A percentile compares a stretch with the other conserved stretches of the same genome.
Conservation (phyloP, 2,113 vertebrate genomes). For the Ciconia maguari region DNA sequence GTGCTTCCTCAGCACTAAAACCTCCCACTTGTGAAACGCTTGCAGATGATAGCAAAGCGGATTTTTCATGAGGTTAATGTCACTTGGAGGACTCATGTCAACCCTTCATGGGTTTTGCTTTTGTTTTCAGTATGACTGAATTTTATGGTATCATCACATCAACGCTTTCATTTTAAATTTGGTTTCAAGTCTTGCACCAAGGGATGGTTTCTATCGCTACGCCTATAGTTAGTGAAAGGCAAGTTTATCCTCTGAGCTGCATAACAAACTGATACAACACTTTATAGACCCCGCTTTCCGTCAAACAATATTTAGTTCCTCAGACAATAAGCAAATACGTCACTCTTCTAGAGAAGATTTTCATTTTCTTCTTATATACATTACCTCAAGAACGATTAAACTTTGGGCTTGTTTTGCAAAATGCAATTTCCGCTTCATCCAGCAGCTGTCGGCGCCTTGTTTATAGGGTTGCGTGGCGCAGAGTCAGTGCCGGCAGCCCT, state of each 20-base stretch:
- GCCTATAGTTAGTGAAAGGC: not conserved
- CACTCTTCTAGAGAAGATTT: not conserved
- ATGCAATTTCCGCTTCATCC: not conserved
- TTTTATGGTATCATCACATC: not conserved
- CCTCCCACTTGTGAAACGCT: not conserved
- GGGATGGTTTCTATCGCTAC: not conserved
- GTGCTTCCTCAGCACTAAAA: not conserved
- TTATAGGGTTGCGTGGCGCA: not conserved
- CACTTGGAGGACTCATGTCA: conserved; percentile 13
- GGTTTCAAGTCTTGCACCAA: not conserved
- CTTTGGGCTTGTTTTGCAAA: not conserved
- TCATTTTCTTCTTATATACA: not conserved
- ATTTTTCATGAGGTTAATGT: conserved; percentile 12
- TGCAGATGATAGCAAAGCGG: not conserved
- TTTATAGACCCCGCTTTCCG: not conserved
- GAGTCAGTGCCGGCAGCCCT: not conserved
- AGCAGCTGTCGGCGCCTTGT: not conserved
- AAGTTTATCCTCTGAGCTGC: not conserved
- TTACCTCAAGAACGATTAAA: not conserved
- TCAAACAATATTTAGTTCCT: not conserved
- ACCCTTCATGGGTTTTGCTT: conserved; percentile 12
- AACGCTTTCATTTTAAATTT: not conserved
- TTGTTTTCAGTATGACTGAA: not conserved
- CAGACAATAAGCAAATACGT: not conserved
- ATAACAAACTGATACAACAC: not conserved